phyloP scores from a whole-genome alignment of 2,888 invertebrate genomes.

The Drosophila siamana region DNA sequence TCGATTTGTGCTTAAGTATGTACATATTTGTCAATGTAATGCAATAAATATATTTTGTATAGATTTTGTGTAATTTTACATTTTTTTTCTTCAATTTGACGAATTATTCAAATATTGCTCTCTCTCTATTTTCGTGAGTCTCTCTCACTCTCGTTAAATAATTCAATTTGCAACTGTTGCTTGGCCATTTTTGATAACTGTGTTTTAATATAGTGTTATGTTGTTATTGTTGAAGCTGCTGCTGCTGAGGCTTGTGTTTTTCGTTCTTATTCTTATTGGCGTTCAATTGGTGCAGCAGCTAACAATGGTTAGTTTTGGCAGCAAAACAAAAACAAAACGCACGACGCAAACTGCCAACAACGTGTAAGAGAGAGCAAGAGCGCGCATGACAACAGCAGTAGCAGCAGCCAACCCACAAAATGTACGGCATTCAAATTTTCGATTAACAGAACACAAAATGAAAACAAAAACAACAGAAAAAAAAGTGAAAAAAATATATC shows the following conservation, averaged over 20 bases:
- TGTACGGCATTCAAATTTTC: slow-evolving; percentile 48
- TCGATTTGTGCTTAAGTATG: slow-evolving; percentile 24
- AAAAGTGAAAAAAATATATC: slow-evolving; percentile 14
- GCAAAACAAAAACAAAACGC: slow-evolving; percentile 70
- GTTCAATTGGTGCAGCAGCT: slow-evolving; percentile 11
- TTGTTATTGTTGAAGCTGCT: too few species aligned
- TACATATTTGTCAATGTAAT: slow-evolving; percentile 18
- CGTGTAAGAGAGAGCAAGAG: slow-evolving; percentile 37
- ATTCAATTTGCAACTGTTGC: slow-evolving; percentile 53
- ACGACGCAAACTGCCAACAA: slow-evolving; percentile 32
- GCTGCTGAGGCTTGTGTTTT: slow-evolving; percentile 13
- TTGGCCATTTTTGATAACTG: slow-evolving; percentile 26
- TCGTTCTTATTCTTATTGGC: slow-evolving; percentile 12
- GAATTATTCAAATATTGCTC: slow-evolving; percentile 32
- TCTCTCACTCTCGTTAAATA: not conserved
- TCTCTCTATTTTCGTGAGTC: not conserved
- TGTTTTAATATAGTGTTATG: not conserved
- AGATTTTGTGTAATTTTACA: not conserved
- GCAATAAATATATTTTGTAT: slow-evolving; percentile 20
- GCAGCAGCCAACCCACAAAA: slow-evolving; percentile 22
- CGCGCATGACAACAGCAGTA: slow-evolving; percentile 61
- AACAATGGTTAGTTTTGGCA: slow-evolving; percentile 45
- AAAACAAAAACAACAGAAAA: slow-evolving; percentile 28
- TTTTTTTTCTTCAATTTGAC: slow-evolving; percentile 35
- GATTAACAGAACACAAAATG: slow-evolving; percentile 43